phyloP scores from a whole-genome alignment of 2,797 vertebrate genomes.

The Pogoniulus pusillus region DNA sequence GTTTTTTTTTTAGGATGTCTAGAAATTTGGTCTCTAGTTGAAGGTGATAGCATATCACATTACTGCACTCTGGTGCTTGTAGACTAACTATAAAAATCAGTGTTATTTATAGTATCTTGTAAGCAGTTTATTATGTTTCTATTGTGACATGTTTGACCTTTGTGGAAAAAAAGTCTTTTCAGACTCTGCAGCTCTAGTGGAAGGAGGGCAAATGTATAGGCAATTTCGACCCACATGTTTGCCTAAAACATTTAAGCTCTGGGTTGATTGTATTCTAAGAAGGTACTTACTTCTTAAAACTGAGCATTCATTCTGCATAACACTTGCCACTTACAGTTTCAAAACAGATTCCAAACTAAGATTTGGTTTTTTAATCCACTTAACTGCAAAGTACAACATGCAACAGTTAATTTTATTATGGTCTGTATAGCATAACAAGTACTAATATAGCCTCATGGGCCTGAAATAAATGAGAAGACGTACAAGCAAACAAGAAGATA shows the following conservation, averaged over 20 bases:
- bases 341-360: slow-evolving; percentile 60
- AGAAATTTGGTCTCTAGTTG: neutral
- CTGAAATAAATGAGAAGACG: neutral
- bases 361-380: neutral
- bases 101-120: neutral
- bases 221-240: slow-evolving; percentile 48
- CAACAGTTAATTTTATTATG: neutral
- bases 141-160: slow-evolving; percentile 23
- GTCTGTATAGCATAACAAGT: neutral
- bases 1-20: neutral
- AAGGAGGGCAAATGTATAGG: neutral
- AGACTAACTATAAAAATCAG: neutral
- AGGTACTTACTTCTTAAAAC: neutral
- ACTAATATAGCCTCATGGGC: neutral
- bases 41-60: neutral
- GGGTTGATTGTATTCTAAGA: neutral
- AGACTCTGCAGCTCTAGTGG: slow-evolving; percentile 33
- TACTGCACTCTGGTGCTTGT: neutral
- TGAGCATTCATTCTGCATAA: neutral
- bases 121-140: slow-evolving; percentile 12
- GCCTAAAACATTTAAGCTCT: slow-evolving; percentile 5
- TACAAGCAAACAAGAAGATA: neutral
- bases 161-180: slow-evolving; percentile 33
- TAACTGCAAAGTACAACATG: neutral
- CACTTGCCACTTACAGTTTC: slow-evolving; percentile 17